Evolutionary conservation across 1,140 invertebrate species (phyloP).

Genomic region (Melitaea cinxia): DNA sequence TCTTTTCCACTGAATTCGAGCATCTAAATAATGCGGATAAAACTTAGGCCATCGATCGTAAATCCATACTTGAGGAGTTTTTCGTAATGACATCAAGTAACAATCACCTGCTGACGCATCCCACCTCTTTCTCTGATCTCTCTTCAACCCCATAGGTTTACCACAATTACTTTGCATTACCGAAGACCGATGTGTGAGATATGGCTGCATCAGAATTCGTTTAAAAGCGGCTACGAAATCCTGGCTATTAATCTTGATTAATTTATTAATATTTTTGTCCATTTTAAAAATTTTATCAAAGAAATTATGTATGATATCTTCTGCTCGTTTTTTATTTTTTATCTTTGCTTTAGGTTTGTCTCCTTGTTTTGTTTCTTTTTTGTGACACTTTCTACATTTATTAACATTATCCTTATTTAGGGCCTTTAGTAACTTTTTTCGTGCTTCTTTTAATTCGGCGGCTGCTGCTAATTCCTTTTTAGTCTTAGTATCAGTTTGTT

Average conservation of each 20-base stretch:
- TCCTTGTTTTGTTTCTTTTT: conserved; percentile 12
- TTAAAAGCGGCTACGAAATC: conserved; percentile 27
- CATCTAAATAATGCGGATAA: conserved; percentile 41
- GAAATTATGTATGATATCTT: conserved; percentile 33
- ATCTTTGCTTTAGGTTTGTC: conserved; percentile 22
- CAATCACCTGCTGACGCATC: conserved; percentile 40
- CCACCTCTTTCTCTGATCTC: conserved; percentile 3
- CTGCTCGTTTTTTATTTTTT: conserved; percentile 19
- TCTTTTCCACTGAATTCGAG: conserved; percentile 38
- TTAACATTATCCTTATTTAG: neutral
- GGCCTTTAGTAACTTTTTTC: conserved; percentile 18
- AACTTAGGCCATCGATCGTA: conserved; percentile 45
- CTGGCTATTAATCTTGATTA: conserved; percentile 19
- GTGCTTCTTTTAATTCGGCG: conserved; percentile 29
- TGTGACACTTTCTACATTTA: conserved; percentile 15
- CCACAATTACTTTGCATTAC: neutral
- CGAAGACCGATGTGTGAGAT: neutral
- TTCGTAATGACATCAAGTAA: conserved; percentile 46
- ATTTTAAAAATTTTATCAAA: conserved; percentile 39
- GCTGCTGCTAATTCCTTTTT: conserved; percentile 15
- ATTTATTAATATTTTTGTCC: conserved; percentile 23
- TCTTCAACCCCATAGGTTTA: neutral
- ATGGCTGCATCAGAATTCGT: conserved; percentile 24
- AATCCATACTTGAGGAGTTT: conserved; percentile 44
- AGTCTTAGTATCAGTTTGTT: neutral